Evolutionary conservation across 1,140 invertebrate species (phyloP), one percentile per base, ranked within the genome.

Genomic region (Oscheius sp.): DNA sequence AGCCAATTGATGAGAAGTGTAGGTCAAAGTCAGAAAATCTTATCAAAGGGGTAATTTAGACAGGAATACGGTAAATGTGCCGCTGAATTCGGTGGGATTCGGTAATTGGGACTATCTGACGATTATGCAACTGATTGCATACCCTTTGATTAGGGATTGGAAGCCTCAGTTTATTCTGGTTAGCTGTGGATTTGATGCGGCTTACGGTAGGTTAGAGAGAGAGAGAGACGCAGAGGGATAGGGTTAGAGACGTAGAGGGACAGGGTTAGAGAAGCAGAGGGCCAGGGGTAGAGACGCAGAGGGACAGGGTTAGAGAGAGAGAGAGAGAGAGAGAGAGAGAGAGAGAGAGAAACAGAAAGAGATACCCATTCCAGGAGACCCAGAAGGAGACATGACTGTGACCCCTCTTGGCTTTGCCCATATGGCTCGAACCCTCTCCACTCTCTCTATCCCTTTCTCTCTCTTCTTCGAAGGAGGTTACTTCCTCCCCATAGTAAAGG

Each of bases 81-180:
- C 79, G 35, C 61, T 82, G 18, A 80, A 82, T 32, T 72, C 85
- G 77, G 79, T 78, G 23, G 79, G 77, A 13, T 83, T 83, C 72
- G 85, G 85, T 3, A 86, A 88, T 79, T 76, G 80, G 13, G 87
- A 87, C 42, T 88, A 88, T 75, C 80, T 86, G 3, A 78, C 84
- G 28, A 85, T 87, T 13, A 86, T 88, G 62, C 82, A 85, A 52
- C 82, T 84, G 32, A 75, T 88, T 28, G 77, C 88, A 15, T 83
- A 87, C 77, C 87, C 87, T 18, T 77, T 88, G 23, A 84, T 87
- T 62, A 82, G 85, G 68, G 82, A 87, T 80, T 87, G 86, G 70
- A 68, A 80, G 49, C 68, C 78, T 28, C 66, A 76, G 7, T 26
- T 85, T 15, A 75, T 85, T 29, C 62, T 85, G 7, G 80, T 84